phyloP scores from a whole-genome alignment of 2,113 vertebrate genomes.

The Elephas maximus region DNA sequence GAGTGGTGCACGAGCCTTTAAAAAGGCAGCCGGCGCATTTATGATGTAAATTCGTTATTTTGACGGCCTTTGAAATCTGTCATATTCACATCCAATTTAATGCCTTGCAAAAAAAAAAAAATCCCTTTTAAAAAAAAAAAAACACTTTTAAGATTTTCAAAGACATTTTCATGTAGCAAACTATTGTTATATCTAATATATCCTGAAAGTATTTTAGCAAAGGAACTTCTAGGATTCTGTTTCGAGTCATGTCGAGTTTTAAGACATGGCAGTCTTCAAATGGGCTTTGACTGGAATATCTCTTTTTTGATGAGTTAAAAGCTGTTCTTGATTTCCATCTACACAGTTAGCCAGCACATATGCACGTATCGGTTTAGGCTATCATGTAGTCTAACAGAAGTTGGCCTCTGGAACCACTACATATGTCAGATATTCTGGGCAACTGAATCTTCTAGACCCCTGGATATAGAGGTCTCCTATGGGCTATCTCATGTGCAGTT shows the following conservation, averaged over 20 bases:
- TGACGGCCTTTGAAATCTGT: slow-evolving; percentile 94
- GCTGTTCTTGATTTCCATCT: slow-evolving; percentile 86
- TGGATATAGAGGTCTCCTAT: not conserved
- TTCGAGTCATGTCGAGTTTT: slow-evolving; percentile 92
- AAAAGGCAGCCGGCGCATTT: slow-evolving; percentile 94
- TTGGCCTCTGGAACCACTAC: not conserved
- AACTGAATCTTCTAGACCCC: not conserved
- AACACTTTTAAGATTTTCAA: slow-evolving; percentile 92
- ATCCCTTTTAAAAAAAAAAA: slow-evolving; percentile 85
- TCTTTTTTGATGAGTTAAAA: slow-evolving; percentile 87
- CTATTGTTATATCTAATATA: slow-evolving; percentile 93
- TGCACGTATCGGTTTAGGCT: slow-evolving; percentile 53
- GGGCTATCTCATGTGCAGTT: no score
- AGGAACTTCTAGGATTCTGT: slow-evolving; percentile 91
- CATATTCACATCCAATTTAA: slow-evolving; percentile 96
- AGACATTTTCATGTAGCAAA: slow-evolving; percentile 92
- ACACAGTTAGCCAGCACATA: slow-evolving; percentile 86
- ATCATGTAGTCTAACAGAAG: not conserved
- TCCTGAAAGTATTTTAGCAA: slow-evolving; percentile 91
- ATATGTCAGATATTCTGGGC: not conserved
- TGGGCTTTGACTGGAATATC: slow-evolving; percentile 86
- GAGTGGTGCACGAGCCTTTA: slow-evolving; percentile 94
- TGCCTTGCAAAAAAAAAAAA: slow-evolving; percentile 88
- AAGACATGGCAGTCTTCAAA: slow-evolving; percentile 90
- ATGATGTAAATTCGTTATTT: slow-evolving; percentile 99